Conservation (phyloP, 2,888 invertebrate species). For the Anagyrus pseudococci region DNA sequence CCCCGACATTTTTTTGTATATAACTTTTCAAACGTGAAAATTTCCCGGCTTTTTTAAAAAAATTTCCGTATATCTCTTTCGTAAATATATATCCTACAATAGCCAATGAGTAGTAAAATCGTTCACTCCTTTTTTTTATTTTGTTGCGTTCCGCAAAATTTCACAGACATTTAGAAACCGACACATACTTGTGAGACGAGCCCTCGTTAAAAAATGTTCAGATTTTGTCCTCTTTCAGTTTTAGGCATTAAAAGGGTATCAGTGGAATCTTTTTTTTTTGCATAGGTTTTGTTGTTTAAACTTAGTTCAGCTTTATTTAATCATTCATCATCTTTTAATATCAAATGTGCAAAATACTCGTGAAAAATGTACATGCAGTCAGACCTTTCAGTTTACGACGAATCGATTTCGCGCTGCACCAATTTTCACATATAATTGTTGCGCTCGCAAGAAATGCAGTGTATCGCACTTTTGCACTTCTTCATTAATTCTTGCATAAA, state of each 20-base stretch:
- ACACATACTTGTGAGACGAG: conserved; percentile 49
- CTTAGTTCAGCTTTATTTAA: conserved; percentile 36
- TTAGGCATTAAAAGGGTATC: conserved; percentile 41
- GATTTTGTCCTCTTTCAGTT: conserved; percentile 40
- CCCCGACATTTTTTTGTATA: too few relatives aligned
- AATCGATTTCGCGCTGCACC: not conserved
- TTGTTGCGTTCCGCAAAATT: conserved; percentile 20
- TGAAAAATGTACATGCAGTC: conserved; percentile 53
- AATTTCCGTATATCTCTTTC: too few relatives aligned
- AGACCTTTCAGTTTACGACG: conserved; percentile 31
- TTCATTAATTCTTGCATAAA: conserved; percentile 14
- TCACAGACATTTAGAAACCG: conserved; percentile 39
- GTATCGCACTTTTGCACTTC: conserved; percentile 19
- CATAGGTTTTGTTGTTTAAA: too few relatives aligned
- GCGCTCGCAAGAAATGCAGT: not conserved
- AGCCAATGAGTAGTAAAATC: conserved; percentile 26
- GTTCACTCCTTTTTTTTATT: conserved; percentile 7
- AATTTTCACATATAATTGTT: not conserved
- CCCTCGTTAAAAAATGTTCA: conserved; percentile 44
- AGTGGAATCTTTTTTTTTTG: conserved; percentile 29
- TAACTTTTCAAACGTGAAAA: too few relatives aligned
- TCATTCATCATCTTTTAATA: conserved; percentile 47
- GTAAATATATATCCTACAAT: conserved; percentile 14
- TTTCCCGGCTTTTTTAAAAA: too few relatives aligned
- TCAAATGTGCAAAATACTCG: conserved; percentile 62